Conservation (phyloP, 2,888 invertebrate genomes). For the Drosophila paranaensis region DNA sequence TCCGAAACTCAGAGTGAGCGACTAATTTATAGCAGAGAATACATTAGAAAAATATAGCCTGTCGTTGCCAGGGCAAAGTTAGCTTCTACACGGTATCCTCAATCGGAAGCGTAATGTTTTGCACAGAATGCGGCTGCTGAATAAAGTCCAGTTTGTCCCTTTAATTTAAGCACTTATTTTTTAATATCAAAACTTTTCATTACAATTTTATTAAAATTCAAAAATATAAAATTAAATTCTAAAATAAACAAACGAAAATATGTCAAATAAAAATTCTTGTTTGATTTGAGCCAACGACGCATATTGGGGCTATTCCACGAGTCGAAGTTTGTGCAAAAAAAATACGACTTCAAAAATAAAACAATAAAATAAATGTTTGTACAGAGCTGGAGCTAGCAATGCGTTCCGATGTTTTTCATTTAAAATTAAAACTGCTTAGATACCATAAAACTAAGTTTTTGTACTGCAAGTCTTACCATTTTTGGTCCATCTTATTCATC, state of each 20-base stretch:
- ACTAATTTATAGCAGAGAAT: conserved; percentile 22
- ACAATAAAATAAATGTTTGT: too few species aligned
- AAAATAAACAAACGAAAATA: background rate
- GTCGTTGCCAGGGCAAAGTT: background rate
- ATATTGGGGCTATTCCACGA: background rate
- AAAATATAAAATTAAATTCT: background rate
- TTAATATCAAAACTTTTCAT: background rate
- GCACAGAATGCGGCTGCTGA: background rate
- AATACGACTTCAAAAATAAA: too few species aligned
- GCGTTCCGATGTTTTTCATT: too few species aligned
- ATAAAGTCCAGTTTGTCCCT: too few species aligned
- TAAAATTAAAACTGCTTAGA: too few species aligned
- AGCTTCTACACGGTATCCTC: too few species aligned
- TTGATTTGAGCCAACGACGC: background rate
- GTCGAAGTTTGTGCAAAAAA: background rate
- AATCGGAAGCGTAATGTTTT: background rate
- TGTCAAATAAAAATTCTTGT: background rate
- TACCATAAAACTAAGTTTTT: too few species aligned
- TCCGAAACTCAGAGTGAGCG: conserved; percentile 20
- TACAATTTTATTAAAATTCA: background rate
- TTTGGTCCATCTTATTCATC: too few species aligned
- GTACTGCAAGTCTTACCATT: too few species aligned
- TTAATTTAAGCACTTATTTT: background rate
- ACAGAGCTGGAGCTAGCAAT: too few species aligned
- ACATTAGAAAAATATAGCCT: too few species aligned